These are phyloP conservation scores for Tenebrosternarchus preto DNA, from an alignment of 2,113 vertebrate genomes.

Conservation along the genomic window DNA sequence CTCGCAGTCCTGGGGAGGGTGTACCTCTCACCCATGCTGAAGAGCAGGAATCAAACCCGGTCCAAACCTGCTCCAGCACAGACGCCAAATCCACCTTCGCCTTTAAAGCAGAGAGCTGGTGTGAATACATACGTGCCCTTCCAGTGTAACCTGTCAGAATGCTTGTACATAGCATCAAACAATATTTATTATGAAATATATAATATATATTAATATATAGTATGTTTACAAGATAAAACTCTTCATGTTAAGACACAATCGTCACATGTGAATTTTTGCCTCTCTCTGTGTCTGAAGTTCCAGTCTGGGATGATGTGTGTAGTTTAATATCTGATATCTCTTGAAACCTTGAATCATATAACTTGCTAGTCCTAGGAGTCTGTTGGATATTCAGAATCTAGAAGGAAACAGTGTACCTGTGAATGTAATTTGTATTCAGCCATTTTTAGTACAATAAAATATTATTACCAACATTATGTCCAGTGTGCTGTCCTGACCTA, in stretches of 20 bases:
- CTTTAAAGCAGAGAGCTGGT: constrained; percentile 15
- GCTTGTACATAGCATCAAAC: constrained; percentile 49
- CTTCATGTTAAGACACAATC: constrained; percentile 45
- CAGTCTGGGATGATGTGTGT: constrained; percentile 18
- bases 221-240: constrained; percentile 46
- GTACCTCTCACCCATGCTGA: constrained; percentile 8
- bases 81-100: constrained; percentile 35
- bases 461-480: constrained; percentile 56
- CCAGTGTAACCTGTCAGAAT: constrained; percentile 6
- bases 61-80: too few species aligned
- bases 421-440: constrained; percentile 79
- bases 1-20: too few species aligned
- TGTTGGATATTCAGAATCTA: constrained; percentile 50
- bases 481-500: constrained; percentile 19
- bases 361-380: constrained; percentile 48
- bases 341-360: constrained; percentile 24
- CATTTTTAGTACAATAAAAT: constrained; percentile 77
- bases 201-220: constrained; percentile 39
- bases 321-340: constrained; percentile 55
- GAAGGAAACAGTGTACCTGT: constrained; percentile 66
- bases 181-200: constrained; percentile 52
- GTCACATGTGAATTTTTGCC: constrained; percentile 43
- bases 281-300: constrained; percentile 40
- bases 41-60: background rate
- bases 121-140: background rate